Percentiles rank a stretch among this genome's conserved stretches.
phyloP scores from a whole-genome alignment of 2,113 vertebrate species.

The Barbus barbus region DNA sequence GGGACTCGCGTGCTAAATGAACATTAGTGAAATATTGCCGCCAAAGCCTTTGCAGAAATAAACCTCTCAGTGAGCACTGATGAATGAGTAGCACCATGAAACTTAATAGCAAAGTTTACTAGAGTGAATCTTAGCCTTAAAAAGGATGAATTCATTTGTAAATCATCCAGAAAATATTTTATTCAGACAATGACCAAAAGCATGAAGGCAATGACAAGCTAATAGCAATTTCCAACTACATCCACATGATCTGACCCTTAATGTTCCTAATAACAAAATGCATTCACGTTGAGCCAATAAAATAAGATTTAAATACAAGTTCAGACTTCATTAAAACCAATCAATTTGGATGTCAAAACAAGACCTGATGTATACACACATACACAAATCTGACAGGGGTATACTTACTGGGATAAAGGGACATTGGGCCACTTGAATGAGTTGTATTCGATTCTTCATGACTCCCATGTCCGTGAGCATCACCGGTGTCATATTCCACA shows the following conservation, averaged over 20 bases:
- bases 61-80: not conserved
- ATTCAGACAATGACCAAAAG: not conserved
- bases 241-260: not conserved
- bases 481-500: slow-evolving; percentile 76
- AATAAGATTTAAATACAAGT: not conserved
- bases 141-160: not conserved
- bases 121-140: not conserved
- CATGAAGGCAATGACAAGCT: not conserved
- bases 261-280: too few species aligned
- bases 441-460: not conserved
- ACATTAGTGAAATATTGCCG: not conserved
- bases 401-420: slow-evolving; percentile 87
- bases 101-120: not conserved
- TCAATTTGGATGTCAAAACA: not conserved
- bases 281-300: too few species aligned
- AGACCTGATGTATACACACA: not conserved
- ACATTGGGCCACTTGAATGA: slow-evolving; percentile 45
- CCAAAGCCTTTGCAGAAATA: not conserved
- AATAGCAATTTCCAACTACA: not conserved
- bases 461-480: slow-evolving; percentile 60
- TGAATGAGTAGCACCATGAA: not conserved
- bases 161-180: not conserved
- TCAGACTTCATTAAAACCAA: not conserved
- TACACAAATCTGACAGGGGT: too few species aligned
- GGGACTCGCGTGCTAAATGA: not conserved